Evolutionary conservation across 2,797 vertebrate species (phyloP).

Genomic region (Sylvilagus floridanus): DNA sequence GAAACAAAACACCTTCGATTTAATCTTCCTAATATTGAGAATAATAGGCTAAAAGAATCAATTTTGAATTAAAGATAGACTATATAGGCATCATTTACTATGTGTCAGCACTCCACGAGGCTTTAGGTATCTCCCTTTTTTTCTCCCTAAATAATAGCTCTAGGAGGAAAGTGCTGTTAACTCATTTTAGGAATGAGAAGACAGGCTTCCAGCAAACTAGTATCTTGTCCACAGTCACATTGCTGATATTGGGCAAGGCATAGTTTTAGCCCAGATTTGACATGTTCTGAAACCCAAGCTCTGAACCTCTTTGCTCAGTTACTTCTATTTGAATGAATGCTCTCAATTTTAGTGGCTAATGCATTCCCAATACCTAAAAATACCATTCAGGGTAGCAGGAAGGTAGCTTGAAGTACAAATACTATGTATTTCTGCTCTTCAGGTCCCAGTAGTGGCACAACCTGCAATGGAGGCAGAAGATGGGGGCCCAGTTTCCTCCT

Average conservation of each 20-base stretch:
- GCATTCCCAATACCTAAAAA: not conserved
- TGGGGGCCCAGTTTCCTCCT: not conserved
- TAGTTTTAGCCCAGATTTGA: not conserved
- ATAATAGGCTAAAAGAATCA: slow-evolving; percentile 5
- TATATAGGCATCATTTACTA: not conserved
- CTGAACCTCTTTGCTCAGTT: not conserved
- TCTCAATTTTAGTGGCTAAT: not conserved
- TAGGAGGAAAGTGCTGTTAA: not conserved
- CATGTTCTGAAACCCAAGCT: not conserved
- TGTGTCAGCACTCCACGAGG: not conserved
- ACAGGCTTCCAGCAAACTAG: not conserved
- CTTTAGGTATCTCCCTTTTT: not conserved
- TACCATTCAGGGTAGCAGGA: not conserved
- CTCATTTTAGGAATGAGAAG: slow-evolving; percentile 44
- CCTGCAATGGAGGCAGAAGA: not conserved
- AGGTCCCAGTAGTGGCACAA: not conserved
- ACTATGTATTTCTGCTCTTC: slow-evolving; percentile 1
- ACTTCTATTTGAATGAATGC: not conserved
- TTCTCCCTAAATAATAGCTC: not conserved
- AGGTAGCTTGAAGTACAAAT: not conserved
- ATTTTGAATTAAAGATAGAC: slow-evolving; percentile 41
- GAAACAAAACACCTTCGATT: slow-evolving; percentile 46
- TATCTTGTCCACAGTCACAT: slow-evolving; percentile 20
- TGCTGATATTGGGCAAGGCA: not conserved
- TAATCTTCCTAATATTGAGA: slow-evolving; percentile 39